Evolutionary conservation across 2,797 vertebrate species (phyloP).

Genomic region (Hemibagrus guttatus): DNA sequence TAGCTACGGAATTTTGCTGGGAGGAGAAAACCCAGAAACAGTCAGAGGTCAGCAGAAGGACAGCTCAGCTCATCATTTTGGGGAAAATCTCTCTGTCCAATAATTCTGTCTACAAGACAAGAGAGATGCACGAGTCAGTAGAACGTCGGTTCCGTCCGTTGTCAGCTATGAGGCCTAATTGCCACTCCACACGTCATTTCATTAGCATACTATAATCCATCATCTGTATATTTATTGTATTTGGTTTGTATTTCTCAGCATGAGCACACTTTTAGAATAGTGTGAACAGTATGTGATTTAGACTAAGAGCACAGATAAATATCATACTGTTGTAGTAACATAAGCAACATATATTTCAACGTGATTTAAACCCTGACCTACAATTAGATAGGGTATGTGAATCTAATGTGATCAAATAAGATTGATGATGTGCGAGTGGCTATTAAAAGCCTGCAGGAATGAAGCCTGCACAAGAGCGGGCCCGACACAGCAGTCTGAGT

Average conservation of each 20-base stretch:
- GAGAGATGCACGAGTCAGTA: neutral
- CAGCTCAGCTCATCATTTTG: neutral
- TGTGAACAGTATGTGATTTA: neutral
- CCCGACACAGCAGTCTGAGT: neutral
- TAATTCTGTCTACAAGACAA: neutral
- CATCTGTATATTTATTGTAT: neutral
- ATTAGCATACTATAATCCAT: neutral
- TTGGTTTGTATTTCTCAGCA: neutral
- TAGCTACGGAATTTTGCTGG: neutral
- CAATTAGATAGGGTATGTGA: neutral
- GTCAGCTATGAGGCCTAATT: neutral
- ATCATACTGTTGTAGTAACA: neutral
- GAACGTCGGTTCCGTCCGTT: neutral
- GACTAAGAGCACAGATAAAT: neutral
- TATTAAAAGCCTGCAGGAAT: neutral
- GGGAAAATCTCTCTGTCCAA: neutral
- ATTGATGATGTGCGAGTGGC: neutral
- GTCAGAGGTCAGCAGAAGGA: neutral
- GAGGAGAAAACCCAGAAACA: neutral
- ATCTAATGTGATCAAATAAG: neutral
- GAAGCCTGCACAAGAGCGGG: neutral
- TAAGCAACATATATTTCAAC: neutral
- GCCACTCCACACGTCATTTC: neutral
- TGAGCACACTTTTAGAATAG: neutral
- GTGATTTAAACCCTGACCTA: neutral